A percentile compares a stretch with the other conserved stretches of the same genome.
These are phyloP conservation scores for Artibeus jamaicensis DNA, from an alignment of 2,797 vertebrate species.

Conservation along the genomic window DNA sequence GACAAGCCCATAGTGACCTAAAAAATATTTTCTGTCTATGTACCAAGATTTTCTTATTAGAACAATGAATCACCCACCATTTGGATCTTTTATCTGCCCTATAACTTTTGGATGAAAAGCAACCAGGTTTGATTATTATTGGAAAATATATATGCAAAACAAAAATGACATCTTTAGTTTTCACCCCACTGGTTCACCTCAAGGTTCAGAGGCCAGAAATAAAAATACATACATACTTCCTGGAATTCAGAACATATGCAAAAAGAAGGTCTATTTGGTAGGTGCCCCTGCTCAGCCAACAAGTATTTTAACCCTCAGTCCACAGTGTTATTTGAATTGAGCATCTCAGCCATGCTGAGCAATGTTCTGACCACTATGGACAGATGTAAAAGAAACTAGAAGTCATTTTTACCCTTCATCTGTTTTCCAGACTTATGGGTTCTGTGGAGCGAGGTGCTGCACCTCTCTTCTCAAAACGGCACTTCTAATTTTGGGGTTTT, in stretches of 20 bases:
- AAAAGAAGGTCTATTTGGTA: neutral
- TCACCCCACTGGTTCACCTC: neutral
- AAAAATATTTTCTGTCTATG: neutral
- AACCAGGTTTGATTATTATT: conserved; percentile 23
- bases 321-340: neutral
- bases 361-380: neutral
- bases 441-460: neutral
- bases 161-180: neutral
- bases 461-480: neutral
- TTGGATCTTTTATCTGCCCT: conserved; percentile 23
- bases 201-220: neutral
- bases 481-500: conserved; percentile 19
- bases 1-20: neutral
- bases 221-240: neutral
- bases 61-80: neutral
- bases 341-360: neutral
- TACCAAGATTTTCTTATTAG: neutral
- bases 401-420: neutral
- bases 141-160: conserved; percentile 10
- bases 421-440: neutral
- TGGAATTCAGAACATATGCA: neutral
- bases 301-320: neutral
- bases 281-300: neutral
- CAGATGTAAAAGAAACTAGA: neutral
- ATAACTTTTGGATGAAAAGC: conserved; percentile 10